Evolutionary conservation across 2,888 invertebrate genomes (phyloP).

Genomic region (Tigriopus californicus): DNA sequence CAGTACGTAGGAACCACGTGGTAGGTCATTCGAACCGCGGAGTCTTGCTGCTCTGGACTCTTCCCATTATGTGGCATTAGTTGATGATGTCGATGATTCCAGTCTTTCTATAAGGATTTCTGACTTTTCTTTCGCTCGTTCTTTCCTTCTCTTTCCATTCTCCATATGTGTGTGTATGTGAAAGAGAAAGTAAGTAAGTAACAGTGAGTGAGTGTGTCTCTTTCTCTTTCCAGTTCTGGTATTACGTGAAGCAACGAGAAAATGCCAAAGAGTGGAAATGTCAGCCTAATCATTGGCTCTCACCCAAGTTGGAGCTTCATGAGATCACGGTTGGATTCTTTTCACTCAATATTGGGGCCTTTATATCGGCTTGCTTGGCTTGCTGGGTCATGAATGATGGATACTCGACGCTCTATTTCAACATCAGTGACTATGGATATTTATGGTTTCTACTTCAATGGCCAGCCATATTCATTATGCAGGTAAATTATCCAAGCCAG

Average conservation of each 20-base stretch:
- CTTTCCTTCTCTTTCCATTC: no score
- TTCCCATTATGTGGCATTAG: no score
- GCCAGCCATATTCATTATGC: slow-evolving; percentile 41
- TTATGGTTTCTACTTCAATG: slow-evolving; percentile 44
- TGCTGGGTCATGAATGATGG: slow-evolving; percentile 49
- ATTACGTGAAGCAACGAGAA: slow-evolving; percentile 42
- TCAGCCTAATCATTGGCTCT: slow-evolving; percentile 46
- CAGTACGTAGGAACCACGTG: no score
- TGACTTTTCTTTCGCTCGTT: no score
- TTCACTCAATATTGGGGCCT: slow-evolving; percentile 34
- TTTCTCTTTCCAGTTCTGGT: slow-evolving; percentile 41
- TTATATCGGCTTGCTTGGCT: slow-evolving; percentile 37
- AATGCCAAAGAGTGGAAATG: slow-evolving; percentile 49
- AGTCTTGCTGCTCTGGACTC: no score
- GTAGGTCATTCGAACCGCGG: no score
- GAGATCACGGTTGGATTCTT: slow-evolving; percentile 44
- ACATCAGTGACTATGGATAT: slow-evolving; percentile 42
- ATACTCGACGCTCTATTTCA: slow-evolving; percentile 42
- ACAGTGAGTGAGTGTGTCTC: neutral
- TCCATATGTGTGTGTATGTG: no score
- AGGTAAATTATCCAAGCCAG: slow-evolving; percentile 28
- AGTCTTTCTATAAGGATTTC: no score
- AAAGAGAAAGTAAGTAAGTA: neutral
- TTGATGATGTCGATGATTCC: no score
- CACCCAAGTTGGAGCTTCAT: slow-evolving; percentile 44